Conservation (phyloP, 2,113 vertebrate species). For the Fukomys damarensis region DNA sequence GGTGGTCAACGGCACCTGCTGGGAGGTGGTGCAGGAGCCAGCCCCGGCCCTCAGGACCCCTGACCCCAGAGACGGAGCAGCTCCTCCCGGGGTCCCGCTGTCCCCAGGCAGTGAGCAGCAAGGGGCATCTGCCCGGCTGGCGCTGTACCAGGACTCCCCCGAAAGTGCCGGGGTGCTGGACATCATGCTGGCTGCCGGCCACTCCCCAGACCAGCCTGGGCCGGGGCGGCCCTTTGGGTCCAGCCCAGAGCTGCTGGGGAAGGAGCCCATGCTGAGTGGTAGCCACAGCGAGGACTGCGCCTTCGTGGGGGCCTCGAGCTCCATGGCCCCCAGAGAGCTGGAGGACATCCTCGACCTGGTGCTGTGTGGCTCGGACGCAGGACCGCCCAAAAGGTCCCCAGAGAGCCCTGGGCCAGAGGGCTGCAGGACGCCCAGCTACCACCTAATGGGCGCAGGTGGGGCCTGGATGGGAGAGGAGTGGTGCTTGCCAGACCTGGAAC, state of each 20-base stretch:
- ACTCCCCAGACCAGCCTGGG: slow-evolving; percentile 10
- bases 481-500: slow-evolving; percentile 70
- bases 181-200: slow-evolving; percentile 40
- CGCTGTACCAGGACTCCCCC: slow-evolving; percentile 13
- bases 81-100: not conserved
- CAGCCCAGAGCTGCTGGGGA: slow-evolving; percentile 54
- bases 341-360: slow-evolving; percentile 83
- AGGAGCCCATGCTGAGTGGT: not conserved
- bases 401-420: slow-evolving; percentile 47
- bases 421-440: slow-evolving; percentile 62
- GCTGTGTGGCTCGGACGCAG: slow-evolving; percentile 64
- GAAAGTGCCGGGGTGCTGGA: slow-evolving; percentile 44
- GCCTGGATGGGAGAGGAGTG: slow-evolving; percentile 68
- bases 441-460: slow-evolving; percentile 56
- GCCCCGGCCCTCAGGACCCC: slow-evolving; percentile 27
- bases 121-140: not conserved
- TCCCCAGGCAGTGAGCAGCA: not conserved
- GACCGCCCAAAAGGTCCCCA: slow-evolving; percentile 14
- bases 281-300: slow-evolving; percentile 54
- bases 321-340: slow-evolving; percentile 78
- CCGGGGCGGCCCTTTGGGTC: slow-evolving; percentile 27
- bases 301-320: slow-evolving; percentile 65
- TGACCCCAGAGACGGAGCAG: rapidly evolving
- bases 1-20: slow-evolving; percentile 79
- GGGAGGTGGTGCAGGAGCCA: slow-evolving; percentile 86